Conservation (phyloP, 2,888 invertebrate species). For the Chromoteleia sp. region DNA sequence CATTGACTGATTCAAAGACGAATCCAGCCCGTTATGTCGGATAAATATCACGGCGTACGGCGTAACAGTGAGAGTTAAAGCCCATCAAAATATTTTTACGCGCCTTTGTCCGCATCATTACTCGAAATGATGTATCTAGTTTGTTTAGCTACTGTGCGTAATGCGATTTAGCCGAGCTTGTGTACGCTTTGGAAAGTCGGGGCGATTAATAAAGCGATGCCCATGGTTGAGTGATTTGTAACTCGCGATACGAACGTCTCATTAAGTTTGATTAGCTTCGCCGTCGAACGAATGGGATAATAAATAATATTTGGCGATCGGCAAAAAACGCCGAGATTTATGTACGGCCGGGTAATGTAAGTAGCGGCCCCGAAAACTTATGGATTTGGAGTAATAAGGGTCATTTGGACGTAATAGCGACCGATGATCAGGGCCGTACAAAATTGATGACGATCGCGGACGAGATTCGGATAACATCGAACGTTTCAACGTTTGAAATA, state of each 20-base stretch:
- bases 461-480: conserved; percentile 28
- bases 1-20: conserved; percentile 1
- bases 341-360: neutral
- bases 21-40: conserved; percentile 3
- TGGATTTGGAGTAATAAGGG: conserved; percentile 16
- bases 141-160: conserved; percentile 53
- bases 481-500: conserved; percentile 12
- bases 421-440: conserved; percentile 31
- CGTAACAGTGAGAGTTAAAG: conserved; percentile 23
- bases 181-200: conserved; percentile 29
- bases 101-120: conserved; percentile 37
- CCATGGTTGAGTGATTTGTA: conserved; percentile 51
- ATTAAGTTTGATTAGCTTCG: conserved; percentile 52
- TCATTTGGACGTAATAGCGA: conserved; percentile 13
- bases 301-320: conserved; percentile 55
- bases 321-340: conserved; percentile 23
- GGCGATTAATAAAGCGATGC: conserved; percentile 53
- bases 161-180: conserved; percentile 26
- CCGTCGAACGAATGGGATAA: conserved; percentile 33
- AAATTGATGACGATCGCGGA: conserved; percentile 27
- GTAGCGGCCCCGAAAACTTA: conserved; percentile 11
- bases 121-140: conserved; percentile 45
- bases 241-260: conserved; percentile 49
- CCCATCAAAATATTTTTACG: conserved; percentile 29
- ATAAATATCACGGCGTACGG: conserved; percentile 12